Evolutionary conservation across 2,113 vertebrate genomes (phyloP).

Genomic region (Oreochromis aureus): DNA sequence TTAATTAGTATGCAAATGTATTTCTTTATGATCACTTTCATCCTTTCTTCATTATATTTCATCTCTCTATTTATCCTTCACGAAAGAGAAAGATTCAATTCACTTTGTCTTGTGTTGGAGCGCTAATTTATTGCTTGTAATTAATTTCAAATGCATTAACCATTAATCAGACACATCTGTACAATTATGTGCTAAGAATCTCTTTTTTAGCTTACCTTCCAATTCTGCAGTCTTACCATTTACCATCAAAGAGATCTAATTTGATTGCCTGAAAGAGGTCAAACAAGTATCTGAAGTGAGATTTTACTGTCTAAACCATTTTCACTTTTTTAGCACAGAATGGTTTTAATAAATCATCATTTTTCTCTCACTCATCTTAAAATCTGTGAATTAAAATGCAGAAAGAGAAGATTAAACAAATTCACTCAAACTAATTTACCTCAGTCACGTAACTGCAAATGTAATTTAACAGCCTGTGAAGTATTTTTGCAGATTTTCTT

Average conservation of each 20-base stretch:
- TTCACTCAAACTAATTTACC: not conserved
- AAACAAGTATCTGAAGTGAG: constrained; percentile 2
- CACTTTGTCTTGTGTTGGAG: constrained; percentile 39
- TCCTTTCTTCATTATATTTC: constrained; percentile 69
- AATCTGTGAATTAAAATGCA: not conserved
- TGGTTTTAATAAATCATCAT: not conserved
- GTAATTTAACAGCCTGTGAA: not conserved
- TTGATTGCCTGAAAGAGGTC: constrained; percentile 15
- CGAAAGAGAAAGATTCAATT: constrained; percentile 58
- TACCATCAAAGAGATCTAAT: not conserved
- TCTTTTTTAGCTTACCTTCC: not conserved
- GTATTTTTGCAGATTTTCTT: not conserved
- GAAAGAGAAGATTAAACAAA: not conserved
- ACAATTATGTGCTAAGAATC: constrained; percentile 13
- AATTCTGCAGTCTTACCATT: not conserved
- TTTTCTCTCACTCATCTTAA: not conserved
- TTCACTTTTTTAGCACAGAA: not conserved
- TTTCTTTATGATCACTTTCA: constrained; percentile 69
- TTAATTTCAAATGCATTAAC: constrained; percentile 64
- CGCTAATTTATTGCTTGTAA: constrained; percentile 60
- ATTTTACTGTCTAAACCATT: not conserved
- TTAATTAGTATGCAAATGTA: constrained; percentile 78
- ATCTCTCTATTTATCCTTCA: constrained; percentile 69
- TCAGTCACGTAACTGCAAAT: not conserved
- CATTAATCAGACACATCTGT: constrained; percentile 58